phyloP scores from a whole-genome alignment of 2,888 invertebrate species.

The Aphodius sticticus region DNA sequence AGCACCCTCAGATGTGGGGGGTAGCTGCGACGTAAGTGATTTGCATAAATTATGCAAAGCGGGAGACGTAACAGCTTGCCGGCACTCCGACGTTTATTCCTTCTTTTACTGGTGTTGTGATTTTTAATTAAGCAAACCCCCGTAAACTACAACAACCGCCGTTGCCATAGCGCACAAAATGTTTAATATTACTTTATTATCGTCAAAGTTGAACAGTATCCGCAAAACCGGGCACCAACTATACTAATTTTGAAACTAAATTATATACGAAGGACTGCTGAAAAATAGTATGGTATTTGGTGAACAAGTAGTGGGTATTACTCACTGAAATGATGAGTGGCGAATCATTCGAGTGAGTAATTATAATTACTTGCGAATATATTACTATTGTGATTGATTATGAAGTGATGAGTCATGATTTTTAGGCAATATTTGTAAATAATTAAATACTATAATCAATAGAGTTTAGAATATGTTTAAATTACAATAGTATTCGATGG shows the following conservation, averaged over 20 bases:
- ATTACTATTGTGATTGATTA: too few species aligned
- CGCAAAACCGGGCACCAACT: not conserved
- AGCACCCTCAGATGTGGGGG: slow-evolving; percentile 4
- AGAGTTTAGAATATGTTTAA: too few species aligned
- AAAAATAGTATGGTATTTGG: too few species aligned
- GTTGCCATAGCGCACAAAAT: not conserved
- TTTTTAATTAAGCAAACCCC: slow-evolving; percentile 4
- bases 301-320: too few species aligned
- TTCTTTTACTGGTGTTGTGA: slow-evolving; percentile 4
- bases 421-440: too few species aligned
- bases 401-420: too few species aligned
- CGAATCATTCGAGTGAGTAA: too few species aligned
- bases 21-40: slow-evolving; percentile 6
- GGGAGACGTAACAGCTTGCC: slow-evolving; percentile 4
- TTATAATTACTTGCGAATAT: too few species aligned
- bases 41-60: slow-evolving; percentile 25
- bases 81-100: not conserved
- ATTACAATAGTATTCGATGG: too few species aligned
- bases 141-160: not conserved
- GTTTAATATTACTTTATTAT: not conserved
- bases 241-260: not conserved
- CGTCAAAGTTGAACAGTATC: not conserved
- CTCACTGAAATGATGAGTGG: too few species aligned
- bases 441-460: too few species aligned
- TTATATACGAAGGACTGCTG: not conserved